A percentile compares a stretch with the other conserved stretches of the same genome.
These are phyloP conservation scores for Polia nebulosa DNA, from an alignment of 2,888 invertebrate species.

Conservation along the genomic window DNA sequence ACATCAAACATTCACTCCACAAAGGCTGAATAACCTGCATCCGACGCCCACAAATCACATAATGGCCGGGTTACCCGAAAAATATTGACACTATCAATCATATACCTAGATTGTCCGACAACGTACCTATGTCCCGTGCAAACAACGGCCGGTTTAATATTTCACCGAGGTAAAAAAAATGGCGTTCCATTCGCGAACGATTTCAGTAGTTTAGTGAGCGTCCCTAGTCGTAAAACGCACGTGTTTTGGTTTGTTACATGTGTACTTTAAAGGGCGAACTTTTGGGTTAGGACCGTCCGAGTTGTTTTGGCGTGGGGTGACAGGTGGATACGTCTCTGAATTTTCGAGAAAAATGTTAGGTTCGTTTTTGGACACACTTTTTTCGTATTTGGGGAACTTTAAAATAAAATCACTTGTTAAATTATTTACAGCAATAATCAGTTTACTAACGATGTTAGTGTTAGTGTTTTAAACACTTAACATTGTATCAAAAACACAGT, in stretches of 20 bases:
- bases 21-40: constrained; percentile 68
- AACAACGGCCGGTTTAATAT: constrained; percentile 70
- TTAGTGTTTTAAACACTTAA: no score
- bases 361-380: neutral
- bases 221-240: constrained; percentile 88
- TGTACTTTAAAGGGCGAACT: constrained; percentile 87
- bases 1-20: constrained; percentile 41
- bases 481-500: no score
- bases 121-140: constrained; percentile 62
- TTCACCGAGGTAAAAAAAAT: constrained; percentile 79
- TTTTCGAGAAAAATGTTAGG: no score
- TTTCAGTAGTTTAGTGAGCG: constrained; percentile 84
- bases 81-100: constrained; percentile 79
- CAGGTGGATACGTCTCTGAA: constrained; percentile 70
- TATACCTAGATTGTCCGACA: constrained; percentile 74
- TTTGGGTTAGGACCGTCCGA: constrained; percentile 88
- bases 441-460: no score
- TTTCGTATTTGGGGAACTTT: no score
- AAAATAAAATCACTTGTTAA: no score
- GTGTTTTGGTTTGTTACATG: constrained; percentile 86
- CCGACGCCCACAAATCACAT: constrained; percentile 65
- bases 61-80: constrained; percentile 67
- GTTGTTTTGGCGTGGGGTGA: constrained; percentile 65
- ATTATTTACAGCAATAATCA: no score
- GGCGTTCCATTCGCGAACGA: constrained; percentile 82